Evolutionary conservation across 2,888 invertebrate species (phyloP), one percentile per base, ranked within the genome.

Genomic region (Smittia aterrima): DNA sequence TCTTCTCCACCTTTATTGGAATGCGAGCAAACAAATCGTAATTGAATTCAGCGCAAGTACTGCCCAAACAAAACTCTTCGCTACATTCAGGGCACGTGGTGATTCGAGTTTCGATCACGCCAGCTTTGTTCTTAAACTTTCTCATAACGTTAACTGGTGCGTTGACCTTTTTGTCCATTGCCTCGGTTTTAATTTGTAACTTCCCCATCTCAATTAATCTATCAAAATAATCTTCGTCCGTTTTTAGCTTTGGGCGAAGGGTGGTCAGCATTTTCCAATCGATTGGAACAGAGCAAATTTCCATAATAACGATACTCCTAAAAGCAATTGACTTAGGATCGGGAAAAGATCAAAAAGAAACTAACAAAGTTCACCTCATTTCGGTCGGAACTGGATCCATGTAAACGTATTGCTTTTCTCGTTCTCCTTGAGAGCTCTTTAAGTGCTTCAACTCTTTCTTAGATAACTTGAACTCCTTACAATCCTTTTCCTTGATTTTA

Each of bases 251-350:
- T 0, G 95, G 95, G 78, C 95, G 85, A 27, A 92, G 82, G n/a
- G 92, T 90, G 13, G 95, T 95, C 75, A 96, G 85, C 95, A 96
- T 95, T 81, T 92, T 89, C 95, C 95, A 96, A 80, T 94, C 93
- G 76, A 96, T 96, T 41, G 92, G 89, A 18, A 95, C 93, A 9
- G 90, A 86, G 78, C 92, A 92, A 67, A 95, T 84, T 78, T 95
- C 95, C 77, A 79, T 79, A 0, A 83, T 78, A 1, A 79, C 77
- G 62, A 83, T 32, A 79, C 79, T 75, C 80, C 73, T 73, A 73
- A 24, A 73, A 73, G 32, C 16, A 13, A 9, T 38, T 38, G 9
- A n/a, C n/a, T 38, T 38, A 38, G 2, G 16, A 20, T 24, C 11
- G 7, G 32, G 9, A 32, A 62, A 9, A 9, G 24, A 62, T 11